A percentile compares a stretch with the other conserved stretches of the same genome.
Conservation (phyloP, 2,113 vertebrate species). For the Malaclemys terrapin region DNA sequence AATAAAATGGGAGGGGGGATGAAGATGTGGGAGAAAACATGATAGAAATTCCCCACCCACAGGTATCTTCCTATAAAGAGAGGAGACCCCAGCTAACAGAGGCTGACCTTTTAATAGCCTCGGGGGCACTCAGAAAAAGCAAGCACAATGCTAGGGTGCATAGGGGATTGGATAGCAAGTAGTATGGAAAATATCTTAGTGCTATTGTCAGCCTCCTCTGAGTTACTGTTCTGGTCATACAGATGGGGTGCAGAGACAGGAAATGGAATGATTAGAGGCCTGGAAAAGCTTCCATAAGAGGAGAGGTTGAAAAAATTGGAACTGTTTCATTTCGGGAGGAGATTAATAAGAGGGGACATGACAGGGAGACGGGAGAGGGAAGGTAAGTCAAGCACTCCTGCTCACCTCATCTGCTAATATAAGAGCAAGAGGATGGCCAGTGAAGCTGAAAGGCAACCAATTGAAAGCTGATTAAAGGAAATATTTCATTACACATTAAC, state of each 20-base stretch:
- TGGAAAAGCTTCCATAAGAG: neutral
- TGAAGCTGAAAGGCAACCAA: neutral
- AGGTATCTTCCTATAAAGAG: neutral
- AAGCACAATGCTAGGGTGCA: neutral
- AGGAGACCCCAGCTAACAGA: neutral
- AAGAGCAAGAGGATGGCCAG: neutral
- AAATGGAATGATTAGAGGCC: neutral
- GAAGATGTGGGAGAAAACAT: neutral
- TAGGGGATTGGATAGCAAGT: neutral
- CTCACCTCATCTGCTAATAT: neutral
- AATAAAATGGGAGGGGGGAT: neutral
- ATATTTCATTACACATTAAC: neutral
- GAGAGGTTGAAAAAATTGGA: fast-evolving
- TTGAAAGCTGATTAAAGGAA: neutral
- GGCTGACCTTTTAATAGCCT: neutral
- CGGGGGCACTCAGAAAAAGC: neutral
- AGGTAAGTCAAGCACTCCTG: neutral
- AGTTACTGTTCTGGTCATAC: neutral
- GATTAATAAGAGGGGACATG: neutral
- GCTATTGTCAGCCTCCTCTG: neutral
- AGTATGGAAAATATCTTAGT: neutral
- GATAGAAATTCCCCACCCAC: neutral
- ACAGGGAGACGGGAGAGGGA: neutral
- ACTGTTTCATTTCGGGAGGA: neutral
- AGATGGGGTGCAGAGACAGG: neutral